Evolutionary conservation across 1,140 invertebrate genomes (phyloP).

Genomic region (Rhagoletis pomonella): DNA sequence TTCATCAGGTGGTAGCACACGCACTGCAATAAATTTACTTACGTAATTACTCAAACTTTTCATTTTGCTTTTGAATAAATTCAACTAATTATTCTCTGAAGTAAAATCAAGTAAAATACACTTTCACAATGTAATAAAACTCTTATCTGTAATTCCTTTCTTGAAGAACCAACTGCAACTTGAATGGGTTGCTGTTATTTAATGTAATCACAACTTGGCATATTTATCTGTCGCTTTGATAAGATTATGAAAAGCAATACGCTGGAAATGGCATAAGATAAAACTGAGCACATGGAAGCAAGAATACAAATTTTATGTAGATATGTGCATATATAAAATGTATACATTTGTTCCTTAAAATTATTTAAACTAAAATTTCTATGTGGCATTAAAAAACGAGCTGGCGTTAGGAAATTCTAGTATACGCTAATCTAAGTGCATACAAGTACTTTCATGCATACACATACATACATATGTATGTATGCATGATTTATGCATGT

Average conservation of each 20-base stretch:
- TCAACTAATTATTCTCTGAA: not conserved
- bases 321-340: not conserved
- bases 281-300: conserved; percentile 40
- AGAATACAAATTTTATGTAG: not conserved
- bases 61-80: not conserved
- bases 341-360: not conserved
- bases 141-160: not conserved
- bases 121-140: not conserved
- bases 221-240: conserved; percentile 49
- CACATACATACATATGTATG: not conserved
- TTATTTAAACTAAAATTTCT: conserved; percentile 6
- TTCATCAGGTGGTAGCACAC: no score
- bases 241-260: conserved; percentile 45
- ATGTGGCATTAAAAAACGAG: not conserved
- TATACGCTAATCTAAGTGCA: not conserved
- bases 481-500: no score
- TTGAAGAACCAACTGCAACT: conserved; percentile 12
- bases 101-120: not conserved
- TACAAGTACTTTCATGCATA: no score
- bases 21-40: no score
- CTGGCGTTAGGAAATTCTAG: not conserved
- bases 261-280: conserved; percentile 36
- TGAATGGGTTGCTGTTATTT: conserved; percentile 27
- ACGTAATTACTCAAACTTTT: no score
- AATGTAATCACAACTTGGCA: conserved; percentile 42